These are phyloP conservation scores for Rallus limicola DNA, from an alignment of 2,113 vertebrate species.

Conservation along the genomic window DNA sequence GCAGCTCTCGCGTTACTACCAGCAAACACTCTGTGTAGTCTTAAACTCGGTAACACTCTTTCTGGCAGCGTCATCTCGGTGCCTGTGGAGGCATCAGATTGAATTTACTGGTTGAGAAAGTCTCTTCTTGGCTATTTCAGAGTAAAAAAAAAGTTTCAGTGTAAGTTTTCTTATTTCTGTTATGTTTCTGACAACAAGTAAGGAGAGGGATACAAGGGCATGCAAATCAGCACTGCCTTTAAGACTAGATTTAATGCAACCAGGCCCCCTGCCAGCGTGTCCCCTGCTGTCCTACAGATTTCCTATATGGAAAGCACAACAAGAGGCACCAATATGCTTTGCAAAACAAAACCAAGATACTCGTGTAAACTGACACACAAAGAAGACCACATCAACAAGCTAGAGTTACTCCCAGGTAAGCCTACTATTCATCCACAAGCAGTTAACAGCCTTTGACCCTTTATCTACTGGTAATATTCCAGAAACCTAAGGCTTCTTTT, in stretches of 20 bases:
- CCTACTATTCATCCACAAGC: background rate
- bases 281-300: background rate
- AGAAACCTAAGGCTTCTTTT: background rate
- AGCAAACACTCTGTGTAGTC: background rate
- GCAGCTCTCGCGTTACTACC: fast-evolving
- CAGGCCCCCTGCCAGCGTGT: background rate
- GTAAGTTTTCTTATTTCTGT: background rate
- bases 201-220: background rate
- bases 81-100: background rate
- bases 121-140: background rate
- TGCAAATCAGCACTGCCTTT: background rate
- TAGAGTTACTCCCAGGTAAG: background rate
- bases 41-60: background rate
- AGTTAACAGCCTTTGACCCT: background rate
- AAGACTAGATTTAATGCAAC: background rate
- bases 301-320: background rate
- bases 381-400: background rate
- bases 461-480: background rate
- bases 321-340: background rate
- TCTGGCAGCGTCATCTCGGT: background rate
- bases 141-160: background rate
- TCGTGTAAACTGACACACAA: background rate
- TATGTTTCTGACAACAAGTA: background rate
- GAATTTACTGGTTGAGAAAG: background rate
- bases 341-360: background rate